These are phyloP conservation scores for Protobothrops flavoviridis DNA, from an alignment of 2,113 vertebrate species.

Conservation along the genomic window DNA sequence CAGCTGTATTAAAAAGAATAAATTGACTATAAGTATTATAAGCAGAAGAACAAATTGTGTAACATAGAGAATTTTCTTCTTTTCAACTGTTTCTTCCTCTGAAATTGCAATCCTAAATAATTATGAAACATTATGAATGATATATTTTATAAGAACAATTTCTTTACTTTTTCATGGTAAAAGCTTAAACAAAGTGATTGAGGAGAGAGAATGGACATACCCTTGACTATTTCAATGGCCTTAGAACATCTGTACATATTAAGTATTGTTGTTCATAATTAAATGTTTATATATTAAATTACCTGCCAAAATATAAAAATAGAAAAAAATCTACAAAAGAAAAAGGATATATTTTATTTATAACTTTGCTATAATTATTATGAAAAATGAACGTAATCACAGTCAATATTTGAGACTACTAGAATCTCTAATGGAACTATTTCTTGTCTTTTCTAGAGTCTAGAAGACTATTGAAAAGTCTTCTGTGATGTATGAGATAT, in stretches of 20 bases:
- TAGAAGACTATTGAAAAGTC: background rate
- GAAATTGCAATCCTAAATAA: slow-evolving; percentile 3
- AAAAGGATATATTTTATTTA: background rate
- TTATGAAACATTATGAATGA: background rate
- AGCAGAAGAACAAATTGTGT: slow-evolving; percentile 31
- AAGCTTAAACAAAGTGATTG: background rate
- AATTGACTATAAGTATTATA: slow-evolving; percentile 21
- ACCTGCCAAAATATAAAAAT: background rate
- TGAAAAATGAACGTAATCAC: background rate
- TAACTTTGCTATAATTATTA: background rate
- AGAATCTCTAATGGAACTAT: background rate
- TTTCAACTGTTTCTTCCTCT: slow-evolving; percentile 33
- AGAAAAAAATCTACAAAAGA: background rate
- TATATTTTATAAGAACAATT: background rate
- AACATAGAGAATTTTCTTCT: slow-evolving; percentile 1
- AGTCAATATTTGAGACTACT: background rate
- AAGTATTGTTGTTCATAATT: background rate
- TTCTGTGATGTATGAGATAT: background rate
- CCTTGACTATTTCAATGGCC: background rate
- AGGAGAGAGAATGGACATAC: background rate
- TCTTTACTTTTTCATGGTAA: background rate
- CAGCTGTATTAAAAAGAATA: background rate
- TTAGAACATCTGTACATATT: background rate
- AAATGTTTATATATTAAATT: background rate
- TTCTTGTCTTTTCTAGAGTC: background rate